phyloP scores from a whole-genome alignment of 2,797 vertebrate species.

The Triplophysa yarkandensis region DNA sequence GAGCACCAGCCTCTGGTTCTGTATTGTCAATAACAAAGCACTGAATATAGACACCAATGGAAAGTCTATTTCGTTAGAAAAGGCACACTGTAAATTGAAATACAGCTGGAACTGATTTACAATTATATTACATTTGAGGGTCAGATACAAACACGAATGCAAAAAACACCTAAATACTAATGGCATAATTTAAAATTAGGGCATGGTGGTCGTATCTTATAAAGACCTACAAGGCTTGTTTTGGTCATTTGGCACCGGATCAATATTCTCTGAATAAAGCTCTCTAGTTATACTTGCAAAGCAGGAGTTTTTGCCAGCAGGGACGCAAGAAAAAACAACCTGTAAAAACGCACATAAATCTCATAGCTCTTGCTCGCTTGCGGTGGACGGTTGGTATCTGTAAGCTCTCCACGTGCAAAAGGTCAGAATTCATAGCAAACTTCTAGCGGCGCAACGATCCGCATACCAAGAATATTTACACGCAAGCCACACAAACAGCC shows the following conservation, averaged over 20 bases:
- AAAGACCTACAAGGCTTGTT: not conserved
- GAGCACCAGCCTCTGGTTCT: slow-evolving; percentile 17
- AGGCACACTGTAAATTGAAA: not conserved
- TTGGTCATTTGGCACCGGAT: slow-evolving; percentile 11
- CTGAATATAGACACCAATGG: slow-evolving; percentile 16
- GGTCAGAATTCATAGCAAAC: slow-evolving; percentile 51
- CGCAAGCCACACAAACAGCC: slow-evolving; percentile 48
- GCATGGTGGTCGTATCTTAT: not conserved
- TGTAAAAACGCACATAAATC: slow-evolving; percentile 20
- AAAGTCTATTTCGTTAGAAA: not conserved
- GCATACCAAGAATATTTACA: slow-evolving; percentile 56
- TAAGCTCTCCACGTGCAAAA: slow-evolving; percentile 43
- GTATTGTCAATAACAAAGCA: slow-evolving; percentile 13
- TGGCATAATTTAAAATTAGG: not conserved
- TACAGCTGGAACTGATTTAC: not conserved
- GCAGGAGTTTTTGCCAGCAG: slow-evolving; percentile 15
- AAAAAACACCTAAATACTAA: not conserved
- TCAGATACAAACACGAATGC: not conserved
- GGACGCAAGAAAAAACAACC: slow-evolving; percentile 33
- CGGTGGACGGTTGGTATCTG: slow-evolving; percentile 40
- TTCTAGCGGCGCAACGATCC: slow-evolving; percentile 29
- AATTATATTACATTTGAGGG: not conserved
- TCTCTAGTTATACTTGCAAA: slow-evolving; percentile 42
- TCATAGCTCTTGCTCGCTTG: slow-evolving; percentile 24
- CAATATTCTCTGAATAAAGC: slow-evolving; percentile 25